These are phyloP conservation scores for Scrobipalpa costella DNA, from an alignment of 2,888 invertebrate genomes.

Conservation along the genomic window DNA sequence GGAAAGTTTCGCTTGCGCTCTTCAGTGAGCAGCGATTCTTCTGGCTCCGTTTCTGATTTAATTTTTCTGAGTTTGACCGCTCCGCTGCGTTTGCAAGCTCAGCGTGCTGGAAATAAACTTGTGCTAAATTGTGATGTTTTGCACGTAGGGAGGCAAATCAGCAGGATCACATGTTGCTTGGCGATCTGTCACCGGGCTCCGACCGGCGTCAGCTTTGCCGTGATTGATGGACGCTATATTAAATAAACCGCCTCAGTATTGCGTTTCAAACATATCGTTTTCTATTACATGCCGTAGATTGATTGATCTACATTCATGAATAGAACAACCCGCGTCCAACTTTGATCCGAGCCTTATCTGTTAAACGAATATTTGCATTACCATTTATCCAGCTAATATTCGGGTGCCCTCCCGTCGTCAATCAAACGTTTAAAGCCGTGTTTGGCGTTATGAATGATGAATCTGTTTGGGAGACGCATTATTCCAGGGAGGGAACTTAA, in stretches of 20 bases:
- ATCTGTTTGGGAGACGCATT: constrained; percentile 45
- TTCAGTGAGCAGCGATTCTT: constrained; percentile 12
- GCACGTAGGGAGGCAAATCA: constrained; percentile 14
- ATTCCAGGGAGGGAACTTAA: constrained; percentile 28
- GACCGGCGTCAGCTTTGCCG: constrained; percentile 52
- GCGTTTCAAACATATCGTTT: constrained; percentile 73
- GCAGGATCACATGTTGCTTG: constrained; percentile 59
- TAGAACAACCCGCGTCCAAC: constrained; percentile 38
- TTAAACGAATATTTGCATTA: constrained; percentile 28
- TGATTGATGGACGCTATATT: constrained; percentile 77
- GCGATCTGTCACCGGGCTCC: constrained; percentile 67
- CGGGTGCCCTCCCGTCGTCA: constrained; percentile 38
- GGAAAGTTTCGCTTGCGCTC: constrained; percentile 21
- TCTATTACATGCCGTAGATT: constrained; percentile 66
- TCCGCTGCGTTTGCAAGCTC: background rate
- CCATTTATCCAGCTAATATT: constrained; percentile 31
- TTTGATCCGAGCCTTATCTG: constrained; percentile 33
- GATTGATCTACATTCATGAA: constrained; percentile 64
- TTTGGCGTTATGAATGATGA: constrained; percentile 45
- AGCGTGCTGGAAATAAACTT: background rate
- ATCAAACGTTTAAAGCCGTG: constrained; percentile 48
- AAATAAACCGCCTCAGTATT: constrained; percentile 74
- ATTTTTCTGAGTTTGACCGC: constrained; percentile 8
- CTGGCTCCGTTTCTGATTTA: background rate
- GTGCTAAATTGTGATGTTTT: background rate